Conservation (phyloP, 2,113 vertebrate genomes). For the Aspiorhynchus laticeps region DNA sequence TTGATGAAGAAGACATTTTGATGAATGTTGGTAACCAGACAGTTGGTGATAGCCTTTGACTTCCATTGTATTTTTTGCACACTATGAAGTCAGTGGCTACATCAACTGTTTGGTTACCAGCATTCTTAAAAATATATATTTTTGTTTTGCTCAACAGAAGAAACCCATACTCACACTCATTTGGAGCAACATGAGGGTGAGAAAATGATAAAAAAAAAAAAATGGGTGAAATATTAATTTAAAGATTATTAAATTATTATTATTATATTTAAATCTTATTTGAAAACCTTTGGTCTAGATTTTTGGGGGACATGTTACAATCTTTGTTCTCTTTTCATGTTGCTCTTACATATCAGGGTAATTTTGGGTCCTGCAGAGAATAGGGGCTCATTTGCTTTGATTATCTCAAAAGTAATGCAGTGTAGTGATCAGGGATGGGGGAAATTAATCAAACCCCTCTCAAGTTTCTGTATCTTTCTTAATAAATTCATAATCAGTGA, state of each 20-base stretch:
- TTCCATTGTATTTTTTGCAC: not conserved
- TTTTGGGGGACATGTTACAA: not conserved
- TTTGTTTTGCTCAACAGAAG: not conserved
- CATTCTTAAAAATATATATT: too few species aligned
- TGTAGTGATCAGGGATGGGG: not conserved
- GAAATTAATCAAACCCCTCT: slow-evolving; percentile 25
- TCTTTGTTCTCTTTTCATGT: not conserved
- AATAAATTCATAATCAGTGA: slow-evolving; percentile 12
- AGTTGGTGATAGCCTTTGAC: not conserved
- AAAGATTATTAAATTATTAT: not conserved
- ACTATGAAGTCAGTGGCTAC: not conserved
- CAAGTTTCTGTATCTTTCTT: not conserved
- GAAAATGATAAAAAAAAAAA: not conserved
- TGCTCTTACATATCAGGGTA: not conserved
- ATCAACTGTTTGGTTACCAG: not conserved
- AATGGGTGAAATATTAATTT: not conserved
- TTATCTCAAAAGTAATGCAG: not conserved
- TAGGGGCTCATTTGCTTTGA: not conserved
- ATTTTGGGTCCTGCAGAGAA: not conserved
- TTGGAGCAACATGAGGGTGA: not conserved
- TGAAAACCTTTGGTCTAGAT: not conserved
- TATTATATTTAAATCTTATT: not conserved
- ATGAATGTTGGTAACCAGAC: not conserved
- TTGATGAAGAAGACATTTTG: too few species aligned
- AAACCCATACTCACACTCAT: too few species aligned